Conservation (phyloP, 1,140 invertebrate genomes). For the Drosophila leontia region DNA sequence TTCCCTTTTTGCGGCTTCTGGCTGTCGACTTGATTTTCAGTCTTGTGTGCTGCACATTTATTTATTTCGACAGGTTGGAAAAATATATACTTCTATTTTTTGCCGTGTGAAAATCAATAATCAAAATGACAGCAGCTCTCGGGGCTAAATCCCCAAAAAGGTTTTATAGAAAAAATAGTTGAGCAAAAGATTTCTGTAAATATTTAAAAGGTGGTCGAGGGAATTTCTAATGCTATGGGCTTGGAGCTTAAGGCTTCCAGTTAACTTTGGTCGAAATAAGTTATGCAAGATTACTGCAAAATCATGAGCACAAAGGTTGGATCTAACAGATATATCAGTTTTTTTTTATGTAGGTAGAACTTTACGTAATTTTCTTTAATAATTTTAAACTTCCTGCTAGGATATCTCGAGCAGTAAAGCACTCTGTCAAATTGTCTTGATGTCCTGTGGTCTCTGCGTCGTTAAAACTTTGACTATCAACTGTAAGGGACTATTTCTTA, state of each 20-base stretch:
- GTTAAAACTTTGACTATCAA: slow-evolving; percentile 43
- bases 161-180: slow-evolving; percentile 21
- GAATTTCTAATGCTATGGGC: slow-evolving; percentile 7
- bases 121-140: slow-evolving; percentile 47
- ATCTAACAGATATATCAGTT: no score
- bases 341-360: background rate
- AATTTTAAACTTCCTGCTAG: background rate
- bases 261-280: slow-evolving; percentile 1
- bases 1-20: slow-evolving; percentile 55
- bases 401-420: slow-evolving; percentile 17
- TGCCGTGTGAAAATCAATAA: slow-evolving; percentile 64
- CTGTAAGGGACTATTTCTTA: slow-evolving; percentile 8
- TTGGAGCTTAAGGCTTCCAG: background rate
- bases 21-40: slow-evolving; percentile 70
- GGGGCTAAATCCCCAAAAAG: slow-evolving; percentile 59
- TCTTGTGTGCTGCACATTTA: slow-evolving; percentile 74
- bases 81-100: slow-evolving; percentile 32
- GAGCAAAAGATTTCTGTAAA: slow-evolving; percentile 34
- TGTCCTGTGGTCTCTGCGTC: background rate
- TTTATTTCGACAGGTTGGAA: slow-evolving; percentile 70
- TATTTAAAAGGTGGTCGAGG: slow-evolving; percentile 58
- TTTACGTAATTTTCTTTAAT: background rate
- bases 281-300: background rate
- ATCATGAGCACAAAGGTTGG: background rate
- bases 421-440: slow-evolving; percentile 13